Evolutionary conservation across 2,888 invertebrate species (phyloP).

Genomic region (Andrena chrysosceles): DNA sequence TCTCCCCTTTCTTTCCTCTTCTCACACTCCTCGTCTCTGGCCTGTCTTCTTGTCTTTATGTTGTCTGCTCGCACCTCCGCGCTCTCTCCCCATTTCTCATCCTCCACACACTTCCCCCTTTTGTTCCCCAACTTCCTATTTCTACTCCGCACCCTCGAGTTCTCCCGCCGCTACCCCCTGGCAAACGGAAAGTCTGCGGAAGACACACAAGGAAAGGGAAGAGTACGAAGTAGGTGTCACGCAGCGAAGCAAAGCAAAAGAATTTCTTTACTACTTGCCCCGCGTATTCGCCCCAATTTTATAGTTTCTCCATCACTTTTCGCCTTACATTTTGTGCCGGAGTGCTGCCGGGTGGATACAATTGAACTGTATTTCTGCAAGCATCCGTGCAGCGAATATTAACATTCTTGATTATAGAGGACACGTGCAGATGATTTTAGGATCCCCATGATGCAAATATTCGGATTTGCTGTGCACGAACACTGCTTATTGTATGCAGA

Average conservation of each 20-base stretch:
- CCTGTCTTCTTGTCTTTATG: neutral
- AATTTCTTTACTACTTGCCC: neutral
- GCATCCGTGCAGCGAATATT: too few relatives aligned
- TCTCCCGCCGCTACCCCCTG: neutral
- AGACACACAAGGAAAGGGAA: neutral
- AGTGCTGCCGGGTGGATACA: too few relatives aligned
- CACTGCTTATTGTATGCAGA: too few relatives aligned
- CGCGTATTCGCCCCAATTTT: too few relatives aligned
- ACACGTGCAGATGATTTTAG: too few relatives aligned
- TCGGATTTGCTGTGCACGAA: too few relatives aligned
- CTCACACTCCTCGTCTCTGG: neutral
- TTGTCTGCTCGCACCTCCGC: neutral
- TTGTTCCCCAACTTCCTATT: neutral
- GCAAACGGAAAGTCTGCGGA: slow-evolving; percentile 10
- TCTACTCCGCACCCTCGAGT: neutral
- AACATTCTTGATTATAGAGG: too few relatives aligned
- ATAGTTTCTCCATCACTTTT: too few relatives aligned
- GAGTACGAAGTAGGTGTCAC: neutral
- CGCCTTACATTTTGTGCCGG: too few relatives aligned
- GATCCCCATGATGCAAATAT: too few relatives aligned
- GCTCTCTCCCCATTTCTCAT: neutral
- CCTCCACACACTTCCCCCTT: neutral
- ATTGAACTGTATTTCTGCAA: too few relatives aligned
- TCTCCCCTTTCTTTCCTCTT: neutral
- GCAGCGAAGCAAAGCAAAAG: neutral